Base-by-base conservation (phyloP, 2,888 invertebrate genomes). In the Synergus itoensis region DNA sequence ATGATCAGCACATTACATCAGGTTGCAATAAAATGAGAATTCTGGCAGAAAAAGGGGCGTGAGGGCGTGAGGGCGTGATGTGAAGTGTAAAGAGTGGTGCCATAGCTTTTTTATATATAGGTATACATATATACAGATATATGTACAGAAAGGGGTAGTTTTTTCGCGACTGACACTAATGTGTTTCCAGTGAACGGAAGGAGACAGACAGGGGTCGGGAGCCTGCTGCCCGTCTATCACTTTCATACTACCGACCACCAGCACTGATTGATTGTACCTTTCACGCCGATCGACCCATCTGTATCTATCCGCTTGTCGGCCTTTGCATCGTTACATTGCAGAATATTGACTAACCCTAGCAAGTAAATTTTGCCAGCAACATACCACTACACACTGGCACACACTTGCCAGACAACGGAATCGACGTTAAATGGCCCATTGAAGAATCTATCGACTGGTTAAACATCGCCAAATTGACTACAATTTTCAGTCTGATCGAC, bases 261-360 rank as follows among this genome's bases (percentile, higher is more conserved):
- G n/a, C 80, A 73, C 82, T 87, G 88, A 87, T 87, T 84, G 88
- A 87, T 87, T 84, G 84, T 81, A 75, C 62, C 81, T 82, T 83
- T 76, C 85, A 64, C 81, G 81, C 84, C 84, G 67, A 76, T 41
- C 53, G 48, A 67, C 67, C 77, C 78, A 65, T 57, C 48, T 53
- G 41, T 21, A 18, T 77, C n/a, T 77, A 53, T 73, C n/a, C 48
- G 53, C 36, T 73, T 48, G 73, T 53, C 73, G 40, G 48, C 28
- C 48, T 69, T 69, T 69, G 45, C 73, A 73, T 53, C 48, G 48
- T 73, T 73, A 73, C 73, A 73, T 48, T 48, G n/a, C 53, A 53
- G 73, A 28, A 73, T 73, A 73, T 73, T 73, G 73, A 53, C 36
- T 53, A 73, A 69, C 28, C 36, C 53, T 73, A n/a, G n/a, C 73